Base-by-base conservation (phyloP, 2,888 invertebrate species). In the Lasioglossum oenotherae region DNA sequence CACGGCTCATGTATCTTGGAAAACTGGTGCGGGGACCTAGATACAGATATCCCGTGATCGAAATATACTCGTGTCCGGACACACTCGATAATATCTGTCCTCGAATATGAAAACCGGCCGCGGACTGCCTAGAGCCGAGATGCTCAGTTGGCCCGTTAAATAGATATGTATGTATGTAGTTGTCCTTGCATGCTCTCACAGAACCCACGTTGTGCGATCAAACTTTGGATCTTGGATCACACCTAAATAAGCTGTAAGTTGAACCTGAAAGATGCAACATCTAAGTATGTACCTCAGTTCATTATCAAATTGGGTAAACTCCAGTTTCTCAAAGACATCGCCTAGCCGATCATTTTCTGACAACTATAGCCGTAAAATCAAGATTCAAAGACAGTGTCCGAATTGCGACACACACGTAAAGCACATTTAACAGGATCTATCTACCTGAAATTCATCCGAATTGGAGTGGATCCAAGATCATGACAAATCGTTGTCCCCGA, bases 41-140 rank as follows among this genome's bases (percentile, higher is more conserved):
- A 84, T 78, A 74, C 77, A 49, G 27, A 16, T 73, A 31, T 31
- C 69, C 64, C 60, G 75, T 41, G 85, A 78, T 84, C 74, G 41
- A 84, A 80, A 86, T 71, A 69, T 53, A 8, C 5, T 71, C 23
- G 71, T n/a, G 79, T 86, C 82, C 73, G 86, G 80, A 23, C 80
- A 78, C 85, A 31, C 73, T 14, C 76, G 78, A 86, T 81, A 78
- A 67, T 76, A 77, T 75, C 53, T 78, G n/a, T 78, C 80, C 74
- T 41, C 44, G 67, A 77, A 74, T 74, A 71, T 77, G 60, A 85
- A 85, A 78, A 85, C 57, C 71, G 74, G 53, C 16, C 78, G 60
- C 73, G 49, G 31, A 74, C 46, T 46, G 35, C 75, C 49, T 44
- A 72, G 8, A 38, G 49, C 46, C n/a, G 4, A 19, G 31, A 64